Base-by-base conservation (phyloP, 2,113 vertebrate species). In the Synchiropus splendidus region DNA sequence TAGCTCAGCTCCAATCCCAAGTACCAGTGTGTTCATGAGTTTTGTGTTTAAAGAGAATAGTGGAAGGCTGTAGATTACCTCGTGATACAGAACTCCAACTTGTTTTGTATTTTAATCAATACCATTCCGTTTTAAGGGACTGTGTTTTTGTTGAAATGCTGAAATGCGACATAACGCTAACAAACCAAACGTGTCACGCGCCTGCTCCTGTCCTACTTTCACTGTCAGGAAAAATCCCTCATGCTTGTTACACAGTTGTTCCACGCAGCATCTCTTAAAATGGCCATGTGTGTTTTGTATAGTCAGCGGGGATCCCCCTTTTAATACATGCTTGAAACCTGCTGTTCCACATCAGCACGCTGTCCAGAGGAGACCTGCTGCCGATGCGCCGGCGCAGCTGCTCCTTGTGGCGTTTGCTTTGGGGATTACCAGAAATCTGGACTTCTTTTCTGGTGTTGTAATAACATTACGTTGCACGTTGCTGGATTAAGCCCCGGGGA, bases 391-490 rank as follows among this genome's bases (percentile, higher is more conserved):
- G 51, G 58, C 48, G 27, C 61, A 63, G 67, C 73, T 70, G 67
- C 35, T 30, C 69, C 52, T 51, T 59, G 62, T 55, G 67, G 56
- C 42, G 63, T 18, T 51, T 53, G 61, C 51, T 61, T 70, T 70
- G 62, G 67, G 74, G 70, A 75, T 79, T 76, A 81, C 11, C 58
- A 69, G 37, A 48, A 71, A 64, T 72, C 59, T 73, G 70, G 68
- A 67, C 80, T 76, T 74, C 53, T 61, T 61, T 68, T 58, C 47
- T 67, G 64, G 67, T 70, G 69, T 63, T 67, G 64, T 58, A 75
- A 71, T 57, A 54, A 61, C 60, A 51, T 72, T 54, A 52, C 42
- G 62, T 39, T 46, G 51, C 58, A 58, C 48, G 54, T 56, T 58
- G 56, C 49, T 40, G 64, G 70, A 61, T 75, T 64, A 64, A 63